phyloP scores from a whole-genome alignment of 2,888 invertebrate genomes.

The Dascillus cervinus region DNA sequence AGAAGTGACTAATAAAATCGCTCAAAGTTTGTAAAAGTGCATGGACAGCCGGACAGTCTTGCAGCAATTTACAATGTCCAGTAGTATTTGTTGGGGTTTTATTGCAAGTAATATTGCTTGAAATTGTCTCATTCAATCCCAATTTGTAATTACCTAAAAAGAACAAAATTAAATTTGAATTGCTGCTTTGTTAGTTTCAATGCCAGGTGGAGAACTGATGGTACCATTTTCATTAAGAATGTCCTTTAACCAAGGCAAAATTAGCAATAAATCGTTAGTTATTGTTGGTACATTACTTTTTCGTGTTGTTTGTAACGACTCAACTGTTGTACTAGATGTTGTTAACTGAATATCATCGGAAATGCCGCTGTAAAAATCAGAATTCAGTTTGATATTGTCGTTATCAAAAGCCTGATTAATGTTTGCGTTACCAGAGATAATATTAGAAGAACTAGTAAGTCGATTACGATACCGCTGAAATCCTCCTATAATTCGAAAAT shows the following conservation, averaged over 20 bases:
- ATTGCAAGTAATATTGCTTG: slow-evolving; percentile 3
- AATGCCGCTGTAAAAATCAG: no score
- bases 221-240: slow-evolving; percentile 5
- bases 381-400: no score
- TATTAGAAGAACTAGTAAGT: no score
- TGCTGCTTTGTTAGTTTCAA: background rate
- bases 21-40: background rate
- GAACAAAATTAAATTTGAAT: background rate
- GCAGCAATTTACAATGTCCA: slow-evolving; percentile 9
- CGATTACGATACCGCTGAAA: no score
- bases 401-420: no score
- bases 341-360: no score
- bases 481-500: no score
- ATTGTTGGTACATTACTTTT: no score
- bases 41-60: slow-evolving; percentile 9
- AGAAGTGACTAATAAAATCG: slow-evolving; percentile 5
- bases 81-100: slow-evolving; percentile 5
- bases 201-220: slow-evolving; percentile 6
- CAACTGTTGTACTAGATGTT: no score
- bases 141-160: slow-evolving; percentile 9
- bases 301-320: no score
- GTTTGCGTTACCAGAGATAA: no score
- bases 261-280: background rate
- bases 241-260: slow-evolving; percentile 6
- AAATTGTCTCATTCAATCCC: slow-evolving; percentile 8